These are phyloP conservation scores for Chrosomus eos DNA, from an alignment of 2,797 vertebrate species.

Conservation along the genomic window DNA sequence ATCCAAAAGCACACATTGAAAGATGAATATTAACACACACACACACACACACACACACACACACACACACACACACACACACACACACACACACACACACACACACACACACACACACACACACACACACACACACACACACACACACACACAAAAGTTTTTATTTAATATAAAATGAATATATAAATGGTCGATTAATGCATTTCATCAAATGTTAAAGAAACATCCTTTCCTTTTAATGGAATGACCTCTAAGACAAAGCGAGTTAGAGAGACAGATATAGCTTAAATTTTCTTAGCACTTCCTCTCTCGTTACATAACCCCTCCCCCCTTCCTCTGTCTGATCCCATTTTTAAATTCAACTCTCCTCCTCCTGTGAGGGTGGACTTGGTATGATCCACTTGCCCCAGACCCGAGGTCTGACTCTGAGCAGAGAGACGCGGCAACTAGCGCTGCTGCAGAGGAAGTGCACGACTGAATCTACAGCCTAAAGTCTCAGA, in stretches of 20 bases:
- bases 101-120: not conserved
- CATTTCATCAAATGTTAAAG: not conserved
- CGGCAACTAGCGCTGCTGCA: constrained; percentile 2
- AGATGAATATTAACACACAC: not conserved
- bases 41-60: not conserved
- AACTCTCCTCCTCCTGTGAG: constrained; percentile 17
- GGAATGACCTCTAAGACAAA: not conserved
- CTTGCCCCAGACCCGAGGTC: constrained; percentile 50
- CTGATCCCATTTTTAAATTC: constrained; percentile 27
- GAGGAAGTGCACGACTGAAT: constrained; percentile 1
- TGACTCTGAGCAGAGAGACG: constrained; percentile 19
- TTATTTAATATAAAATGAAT: not conserved
- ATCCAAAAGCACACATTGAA: not conserved
- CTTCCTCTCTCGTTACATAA: constrained; percentile 47
- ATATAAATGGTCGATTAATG: no score
- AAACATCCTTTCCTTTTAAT: not conserved
- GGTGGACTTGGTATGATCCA: constrained; percentile 52
- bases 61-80: not conserved
- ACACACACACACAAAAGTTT: not conserved
- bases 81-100: not conserved
- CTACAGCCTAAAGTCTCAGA: not conserved
- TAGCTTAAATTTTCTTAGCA: constrained; percentile 21
- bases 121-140: not conserved
- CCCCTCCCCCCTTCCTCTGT: constrained; percentile 2
- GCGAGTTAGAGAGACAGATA: not conserved